Percentiles rank a stretch among this genome's conserved stretches.
phyloP scores from a whole-genome alignment of 2,797 vertebrate species.

The Coranthus polyacanthus region DNA sequence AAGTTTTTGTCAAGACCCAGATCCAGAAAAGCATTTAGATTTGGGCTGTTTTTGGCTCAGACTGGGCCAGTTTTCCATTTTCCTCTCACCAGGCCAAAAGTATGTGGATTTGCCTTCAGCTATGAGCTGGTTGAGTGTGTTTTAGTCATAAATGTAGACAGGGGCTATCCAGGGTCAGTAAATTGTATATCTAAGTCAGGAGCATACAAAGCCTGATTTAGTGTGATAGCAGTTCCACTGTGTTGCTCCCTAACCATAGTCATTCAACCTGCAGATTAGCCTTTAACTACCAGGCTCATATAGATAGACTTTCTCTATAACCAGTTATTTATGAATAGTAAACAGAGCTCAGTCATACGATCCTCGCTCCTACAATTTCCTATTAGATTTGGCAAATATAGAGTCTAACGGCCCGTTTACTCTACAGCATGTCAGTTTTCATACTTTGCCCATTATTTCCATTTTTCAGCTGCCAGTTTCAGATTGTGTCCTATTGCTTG shows the following conservation, averaged over 20 bases:
- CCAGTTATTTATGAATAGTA: conserved; percentile 72
- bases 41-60: conserved; percentile 26
- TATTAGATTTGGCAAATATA: conserved; percentile 21
- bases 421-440: background rate
- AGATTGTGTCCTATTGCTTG: background rate
- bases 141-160: conserved; percentile 13
- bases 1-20: conserved; percentile 8
- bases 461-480: background rate
- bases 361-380: conserved; percentile 38
- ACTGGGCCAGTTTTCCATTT: conserved; percentile 40
- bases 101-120: conserved; percentile 26
- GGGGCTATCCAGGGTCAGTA: conserved; percentile 17
- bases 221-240: conserved; percentile 2
- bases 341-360: conserved; percentile 65
- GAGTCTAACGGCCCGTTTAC: background rate
- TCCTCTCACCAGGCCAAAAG: conserved; percentile 26
- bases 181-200: conserved; percentile 25
- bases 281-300: conserved; percentile 67
- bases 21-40: conserved; percentile 35
- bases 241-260: conserved; percentile 61
- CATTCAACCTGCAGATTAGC: conserved; percentile 61
- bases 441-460: conserved; percentile 4
- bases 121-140: conserved; percentile 5
- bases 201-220: background rate
- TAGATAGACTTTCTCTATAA: conserved; percentile 41